Base-by-base conservation (phyloP, 2,888 invertebrate species). In the Hypomecis atomaria region DNA sequence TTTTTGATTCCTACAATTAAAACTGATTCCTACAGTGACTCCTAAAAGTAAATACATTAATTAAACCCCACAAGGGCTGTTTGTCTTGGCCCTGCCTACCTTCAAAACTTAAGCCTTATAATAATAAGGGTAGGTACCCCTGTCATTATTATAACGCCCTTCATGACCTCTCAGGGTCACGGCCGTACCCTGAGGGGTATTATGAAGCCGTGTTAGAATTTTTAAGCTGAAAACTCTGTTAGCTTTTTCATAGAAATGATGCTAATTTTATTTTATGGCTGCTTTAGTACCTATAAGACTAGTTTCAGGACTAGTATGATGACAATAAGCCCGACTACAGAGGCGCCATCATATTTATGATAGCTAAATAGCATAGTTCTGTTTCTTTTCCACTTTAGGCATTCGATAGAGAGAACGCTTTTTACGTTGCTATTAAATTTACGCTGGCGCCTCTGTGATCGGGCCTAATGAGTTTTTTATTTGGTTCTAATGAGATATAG, bases 61-160 rank as follows among this genome's bases (percentile, higher is more conserved):
- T 56, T 38, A 38, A 37, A 11, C 13, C 47, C 40, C 56, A 10
- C 38, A 9, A 13, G 59, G 50, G 44, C 10, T 42, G 49, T 58
- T 58, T 58, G 49, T 49, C 43, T 55, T 13, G 4, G 44, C 11
- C 53, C 45, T 10, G 10, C 45, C 38, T 11, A 55, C 48, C 55
- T 61, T 49, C 54, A 55, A 61, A 61, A 61, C 55, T 60, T 55
- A 61, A 61, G 61, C 49, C 33, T 42, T 55, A 43, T 52, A 61
- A 55, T 55, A 47, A 61, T 45, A 49, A 49, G 49, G 50, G 59
- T 43, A 38, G 50, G 13, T 61, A 56, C 62, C 62, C 60, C 50
- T 52, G 62, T 57, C 62, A 55, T 62, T 62, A 62, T 52, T 36
- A 50, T 52, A 44, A 56, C 56, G 50, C 62, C 52, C 47, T 37